Evolutionary conservation across 2,888 invertebrate genomes (phyloP).

Genomic region (Gortyna flavago): DNA sequence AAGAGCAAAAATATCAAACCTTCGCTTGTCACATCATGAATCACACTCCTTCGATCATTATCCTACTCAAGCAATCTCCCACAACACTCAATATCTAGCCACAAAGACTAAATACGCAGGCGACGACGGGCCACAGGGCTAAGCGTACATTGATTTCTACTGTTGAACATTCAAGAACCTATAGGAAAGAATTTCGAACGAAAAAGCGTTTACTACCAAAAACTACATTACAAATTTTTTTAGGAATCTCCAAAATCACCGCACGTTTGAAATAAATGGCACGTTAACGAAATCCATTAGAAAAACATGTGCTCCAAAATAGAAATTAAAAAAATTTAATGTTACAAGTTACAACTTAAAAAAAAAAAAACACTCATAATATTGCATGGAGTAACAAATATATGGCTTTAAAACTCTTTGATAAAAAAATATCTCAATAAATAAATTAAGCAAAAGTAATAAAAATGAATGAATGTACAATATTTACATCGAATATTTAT

Average conservation of each 20-base stretch:
- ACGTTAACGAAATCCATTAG: slow-evolving; percentile 76
- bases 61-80: slow-evolving; percentile 56
- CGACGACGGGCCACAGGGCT: slow-evolving; percentile 73
- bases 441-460: slow-evolving; percentile 83
- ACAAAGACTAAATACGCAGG: slow-evolving; percentile 62
- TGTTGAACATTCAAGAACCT: slow-evolving; percentile 87
- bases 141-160: slow-evolving; percentile 89
- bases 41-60: slow-evolving; percentile 39
- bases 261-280: slow-evolving; percentile 82
- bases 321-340: slow-evolving; percentile 72
- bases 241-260: slow-evolving; percentile 81
- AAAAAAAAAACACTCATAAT: slow-evolving; percentile 70
- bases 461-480: slow-evolving; percentile 86
- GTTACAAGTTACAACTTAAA: slow-evolving; percentile 66
- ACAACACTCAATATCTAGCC: slow-evolving; percentile 58
- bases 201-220: slow-evolving; percentile 66
- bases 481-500: slow-evolving; percentile 89
- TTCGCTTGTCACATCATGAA: slow-evolving; percentile 28
- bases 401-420: slow-evolving; percentile 84
- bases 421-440: slow-evolving; percentile 86
- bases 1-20: slow-evolving; percentile 52
- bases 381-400: slow-evolving; percentile 82
- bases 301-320: slow-evolving; percentile 68
- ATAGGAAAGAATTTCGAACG: slow-evolving; percentile 79
- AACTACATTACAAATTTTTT: slow-evolving; percentile 66